A percentile compares a stretch with the other conserved stretches of the same genome.
Evolutionary conservation across 1,140 invertebrate genomes (phyloP).

Genomic region (Polypedilum vanderplanki): DNA sequence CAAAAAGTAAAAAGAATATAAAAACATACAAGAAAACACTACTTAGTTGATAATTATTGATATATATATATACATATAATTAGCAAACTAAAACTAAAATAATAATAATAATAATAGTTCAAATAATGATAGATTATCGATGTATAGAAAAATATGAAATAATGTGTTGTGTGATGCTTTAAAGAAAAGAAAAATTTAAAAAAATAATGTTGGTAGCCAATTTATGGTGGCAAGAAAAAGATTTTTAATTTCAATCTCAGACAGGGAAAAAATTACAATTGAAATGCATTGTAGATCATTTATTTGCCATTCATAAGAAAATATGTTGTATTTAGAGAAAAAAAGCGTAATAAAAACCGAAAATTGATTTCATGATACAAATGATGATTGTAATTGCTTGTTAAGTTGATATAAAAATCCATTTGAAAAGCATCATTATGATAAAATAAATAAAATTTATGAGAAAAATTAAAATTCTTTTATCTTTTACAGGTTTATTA

Average conservation of each 20-base stretch:
- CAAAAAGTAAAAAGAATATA: neutral
- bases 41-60: slow-evolving; percentile 14
- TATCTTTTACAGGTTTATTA: neutral
- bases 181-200: slow-evolving; percentile 1
- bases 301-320: neutral
- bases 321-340: slow-evolving; percentile 4
- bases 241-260: no score
- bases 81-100: neutral
- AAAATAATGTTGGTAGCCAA: slow-evolving; percentile 1
- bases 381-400: neutral
- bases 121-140: neutral
- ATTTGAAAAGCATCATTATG: neutral
- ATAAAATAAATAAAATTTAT: neutral
- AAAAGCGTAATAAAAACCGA: neutral
- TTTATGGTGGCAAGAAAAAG: neutral
- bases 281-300: neutral
- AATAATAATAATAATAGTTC: neutral
- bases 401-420: slow-evolving; percentile 6
- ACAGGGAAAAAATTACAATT: neutral
- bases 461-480: neutral
- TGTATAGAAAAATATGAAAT: neutral
- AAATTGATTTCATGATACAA: slow-evolving; percentile 9
- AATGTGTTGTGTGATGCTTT: slow-evolving; percentile 12
- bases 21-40: neutral
- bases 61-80: slow-evolving; percentile 2